A percentile compares a stretch with the other conserved stretches of the same genome.
phyloP scores from a whole-genome alignment of 1,140 invertebrate genomes.

The Aphelenchoides fujianensis region DNA sequence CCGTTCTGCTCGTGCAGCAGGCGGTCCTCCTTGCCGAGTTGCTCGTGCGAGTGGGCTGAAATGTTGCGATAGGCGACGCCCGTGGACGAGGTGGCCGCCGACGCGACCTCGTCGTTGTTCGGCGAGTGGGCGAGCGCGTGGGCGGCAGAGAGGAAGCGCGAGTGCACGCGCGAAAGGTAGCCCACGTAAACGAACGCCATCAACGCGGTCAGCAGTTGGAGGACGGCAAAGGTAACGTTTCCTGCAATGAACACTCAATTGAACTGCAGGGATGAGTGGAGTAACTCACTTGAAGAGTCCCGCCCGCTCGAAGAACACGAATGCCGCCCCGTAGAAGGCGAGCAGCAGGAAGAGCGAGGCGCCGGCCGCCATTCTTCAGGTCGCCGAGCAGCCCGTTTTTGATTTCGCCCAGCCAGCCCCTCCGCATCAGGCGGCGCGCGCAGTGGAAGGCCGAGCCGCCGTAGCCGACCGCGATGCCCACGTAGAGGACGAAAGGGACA shows the following conservation, averaged over 20 bases:
- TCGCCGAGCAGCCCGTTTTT: conserved; percentile 29
- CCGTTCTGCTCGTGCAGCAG: neutral
- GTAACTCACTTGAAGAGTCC: conserved; percentile 11
- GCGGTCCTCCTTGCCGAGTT: neutral
- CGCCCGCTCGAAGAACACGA: conserved; percentile 16
- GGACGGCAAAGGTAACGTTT: conserved; percentile 2
- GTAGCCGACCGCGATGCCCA: conserved; percentile 41
- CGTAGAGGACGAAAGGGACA: conserved; percentile 35
- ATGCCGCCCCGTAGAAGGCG: conserved; percentile 31
- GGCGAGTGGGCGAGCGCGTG: neutral
- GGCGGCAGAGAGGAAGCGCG: neutral
- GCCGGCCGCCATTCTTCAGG: conserved; percentile 39
- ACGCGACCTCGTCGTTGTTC: neutral
- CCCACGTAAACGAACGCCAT: conserved; percentile 13
- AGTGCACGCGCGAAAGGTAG: conserved; percentile 9
- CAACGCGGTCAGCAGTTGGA: conserved; percentile 6
- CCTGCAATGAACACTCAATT: too few relatives aligned
- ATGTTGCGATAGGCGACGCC: conserved; percentile 17
- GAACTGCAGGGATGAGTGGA: too few relatives aligned
- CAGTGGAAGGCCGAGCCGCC: conserved; percentile 43
- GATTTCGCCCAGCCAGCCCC: conserved; percentile 17
- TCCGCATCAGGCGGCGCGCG: conserved; percentile 16
- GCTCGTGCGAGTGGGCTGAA: conserved; percentile 2
- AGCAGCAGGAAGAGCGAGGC: conserved; percentile 35
- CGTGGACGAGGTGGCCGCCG: conserved; percentile 14